Percentiles rank a stretch among this genome's conserved stretches.
phyloP scores from a whole-genome alignment of 2,113 vertebrate species.

The Triplophysa tibetana region DNA sequence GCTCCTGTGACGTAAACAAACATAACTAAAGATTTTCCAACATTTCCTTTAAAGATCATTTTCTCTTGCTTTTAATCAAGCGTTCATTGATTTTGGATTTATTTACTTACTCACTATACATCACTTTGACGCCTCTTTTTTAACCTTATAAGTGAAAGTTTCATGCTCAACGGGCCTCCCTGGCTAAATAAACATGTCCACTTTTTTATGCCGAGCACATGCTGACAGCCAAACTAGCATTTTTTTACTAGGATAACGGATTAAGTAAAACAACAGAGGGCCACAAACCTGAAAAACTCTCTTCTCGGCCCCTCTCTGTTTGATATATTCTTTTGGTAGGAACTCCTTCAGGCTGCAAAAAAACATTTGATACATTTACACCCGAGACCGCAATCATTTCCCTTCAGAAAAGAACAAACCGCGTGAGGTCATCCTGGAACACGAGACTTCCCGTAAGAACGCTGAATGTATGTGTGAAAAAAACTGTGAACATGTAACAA shows the following conservation, averaged over 20 bases:
- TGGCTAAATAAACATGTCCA: not conserved
- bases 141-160: not conserved
- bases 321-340: conserved; percentile 81
- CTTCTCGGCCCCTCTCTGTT: conserved; percentile 80
- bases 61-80: conserved; percentile 25
- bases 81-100: conserved; percentile 19
- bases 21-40: not conserved
- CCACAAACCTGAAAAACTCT: conserved; percentile 80
- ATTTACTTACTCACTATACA: not conserved
- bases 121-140: not conserved
- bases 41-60: not conserved
- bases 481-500: conserved; percentile 6
- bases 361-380: conserved; percentile 62
- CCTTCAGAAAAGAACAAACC: conserved; percentile 20
- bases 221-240: not conserved
- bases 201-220: not conserved
- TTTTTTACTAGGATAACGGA: not conserved
- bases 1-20: conserved; percentile 77
- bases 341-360: conserved; percentile 79
- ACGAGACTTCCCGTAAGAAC: not conserved
- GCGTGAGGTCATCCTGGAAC: conserved; percentile 64
- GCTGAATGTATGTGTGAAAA: not conserved
- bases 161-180: not conserved
- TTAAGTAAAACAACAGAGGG: not conserved
- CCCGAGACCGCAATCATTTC: conserved; percentile 54